These are phyloP conservation scores for Delia radicum DNA, from an alignment of 1,140 invertebrate genomes.

Conservation along the genomic window DNA sequence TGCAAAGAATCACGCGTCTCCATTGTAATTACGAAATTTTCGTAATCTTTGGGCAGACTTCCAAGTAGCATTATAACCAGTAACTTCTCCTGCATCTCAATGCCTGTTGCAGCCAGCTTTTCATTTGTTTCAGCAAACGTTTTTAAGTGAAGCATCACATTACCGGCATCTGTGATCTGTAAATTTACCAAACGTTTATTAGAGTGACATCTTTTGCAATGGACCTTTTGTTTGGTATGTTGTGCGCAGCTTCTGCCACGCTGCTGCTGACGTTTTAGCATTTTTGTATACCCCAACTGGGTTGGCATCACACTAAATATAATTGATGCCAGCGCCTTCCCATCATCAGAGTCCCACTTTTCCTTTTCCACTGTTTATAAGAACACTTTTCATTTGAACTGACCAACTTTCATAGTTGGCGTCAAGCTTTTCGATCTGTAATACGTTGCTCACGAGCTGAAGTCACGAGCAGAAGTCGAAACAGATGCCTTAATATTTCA, in stretches of 20 bases:
- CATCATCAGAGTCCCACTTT: slow-evolving; percentile 8
- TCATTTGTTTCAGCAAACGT: slow-evolving; percentile 9
- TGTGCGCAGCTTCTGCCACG: slow-evolving; percentile 2
- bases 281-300: slow-evolving; percentile 11
- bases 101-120: slow-evolving; percentile 21
- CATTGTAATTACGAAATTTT: slow-evolving; percentile 29
- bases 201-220: slow-evolving; percentile 8
- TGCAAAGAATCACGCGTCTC: slow-evolving; percentile 24
- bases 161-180: neutral
- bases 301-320: slow-evolving; percentile 6
- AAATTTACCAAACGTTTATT: slow-evolving; percentile 6
- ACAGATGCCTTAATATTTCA: no score
- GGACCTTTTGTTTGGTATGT: slow-evolving; percentile 15
- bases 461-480: no score
- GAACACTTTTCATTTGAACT: slow-evolving; percentile 24
- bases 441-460: slow-evolving; percentile 3
- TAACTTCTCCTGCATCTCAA: slow-evolving; percentile 21
- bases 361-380: slow-evolving; percentile 8
- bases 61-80: slow-evolving; percentile 17
- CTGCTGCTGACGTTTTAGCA: slow-evolving; percentile 5
- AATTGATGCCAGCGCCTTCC: slow-evolving; percentile 4
- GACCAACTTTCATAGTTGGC: slow-evolving; percentile 24
- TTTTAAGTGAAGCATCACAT: neutral
- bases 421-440: slow-evolving; percentile 25
- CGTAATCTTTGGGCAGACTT: neutral